Evolutionary conservation across 2,113 vertebrate species (phyloP).

Genomic region (Natator depressus): DNA sequence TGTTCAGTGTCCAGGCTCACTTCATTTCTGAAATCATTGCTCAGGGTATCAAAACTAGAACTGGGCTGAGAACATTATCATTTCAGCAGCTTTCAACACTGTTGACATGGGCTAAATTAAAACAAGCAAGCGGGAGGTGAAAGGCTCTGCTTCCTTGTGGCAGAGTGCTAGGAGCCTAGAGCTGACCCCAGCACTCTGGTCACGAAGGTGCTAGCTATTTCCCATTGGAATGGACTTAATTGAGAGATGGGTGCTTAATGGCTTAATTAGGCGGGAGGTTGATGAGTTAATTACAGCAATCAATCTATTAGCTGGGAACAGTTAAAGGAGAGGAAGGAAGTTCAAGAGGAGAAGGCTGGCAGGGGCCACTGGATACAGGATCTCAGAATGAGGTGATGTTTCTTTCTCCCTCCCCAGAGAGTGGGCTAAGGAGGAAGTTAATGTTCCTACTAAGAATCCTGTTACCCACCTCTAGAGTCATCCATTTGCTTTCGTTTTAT

Average conservation of each 20-base stretch:
- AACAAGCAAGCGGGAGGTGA: neutral
- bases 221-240: neutral
- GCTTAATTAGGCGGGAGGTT: neutral
- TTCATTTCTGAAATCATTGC: neutral
- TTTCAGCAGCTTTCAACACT: neutral
- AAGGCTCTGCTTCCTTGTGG: neutral
- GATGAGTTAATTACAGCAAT: neutral
- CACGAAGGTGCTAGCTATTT: neutral
- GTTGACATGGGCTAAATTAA: neutral
- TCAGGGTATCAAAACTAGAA: neutral
- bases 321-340: neutral
- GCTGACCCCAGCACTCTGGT: neutral
- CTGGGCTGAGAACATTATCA: neutral
- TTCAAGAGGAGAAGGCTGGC: neutral
- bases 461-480: neutral
- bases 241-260: neutral
- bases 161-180: neutral
- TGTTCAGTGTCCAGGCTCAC: neutral
- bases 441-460: neutral
- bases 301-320: neutral
- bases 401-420: neutral
- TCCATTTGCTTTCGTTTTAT: neutral
- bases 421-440: neutral
- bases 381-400: neutral
- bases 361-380: neutral